Evolutionary conservation across 2,797 vertebrate species (phyloP), one percentile per base, ranked within the genome.

Genomic region (Muraenolepis orangiensis): DNA sequence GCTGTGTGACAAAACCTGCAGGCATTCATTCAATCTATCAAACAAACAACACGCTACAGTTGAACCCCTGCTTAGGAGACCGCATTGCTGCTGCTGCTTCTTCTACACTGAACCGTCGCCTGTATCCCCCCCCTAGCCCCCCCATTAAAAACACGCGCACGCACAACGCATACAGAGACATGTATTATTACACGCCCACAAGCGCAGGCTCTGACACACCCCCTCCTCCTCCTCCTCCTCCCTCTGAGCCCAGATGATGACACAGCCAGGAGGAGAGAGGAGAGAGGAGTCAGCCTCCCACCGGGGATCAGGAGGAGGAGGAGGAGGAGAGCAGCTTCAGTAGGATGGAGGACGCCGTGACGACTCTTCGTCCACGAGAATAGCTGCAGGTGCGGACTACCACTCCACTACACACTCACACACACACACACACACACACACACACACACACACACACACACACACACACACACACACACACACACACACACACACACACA

Each of bases 201-300:
- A 34, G 83, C 91, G 84, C 90, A 91, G 84, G 73, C 88, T 85
- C 86, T 82, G 88, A 91, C 89, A 89, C 90, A 83, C 90, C 90
- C 87, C 91, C 91, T 86, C 71, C 42, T 18, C 42, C 42, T 11
- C 3, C 18, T 18, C 42, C 42, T 11, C 3, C 42, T 18, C 42
- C 12, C 42, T 18, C 42, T 18, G 3, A 86, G 85, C 90, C 79
- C 83, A 75, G 66, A 30, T 18, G 42, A 20, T 51, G 57, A 81
- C 84, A 74, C 79, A 77, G 77, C 78, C 31, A 80, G 38, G 77
- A 40, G 71, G 40, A 78, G 26, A 79, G 70, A 75, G n/a, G 75
- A 76, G 32, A 8, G 8, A 8, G 57, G 57, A 64, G 57, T 64
- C 57, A 12, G 57, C 51, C 23, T n/a, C 51, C 20, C 14, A n/a